Evolutionary conservation across 1,140 invertebrate species (phyloP).

Genomic region (Halesus radiatus): DNA sequence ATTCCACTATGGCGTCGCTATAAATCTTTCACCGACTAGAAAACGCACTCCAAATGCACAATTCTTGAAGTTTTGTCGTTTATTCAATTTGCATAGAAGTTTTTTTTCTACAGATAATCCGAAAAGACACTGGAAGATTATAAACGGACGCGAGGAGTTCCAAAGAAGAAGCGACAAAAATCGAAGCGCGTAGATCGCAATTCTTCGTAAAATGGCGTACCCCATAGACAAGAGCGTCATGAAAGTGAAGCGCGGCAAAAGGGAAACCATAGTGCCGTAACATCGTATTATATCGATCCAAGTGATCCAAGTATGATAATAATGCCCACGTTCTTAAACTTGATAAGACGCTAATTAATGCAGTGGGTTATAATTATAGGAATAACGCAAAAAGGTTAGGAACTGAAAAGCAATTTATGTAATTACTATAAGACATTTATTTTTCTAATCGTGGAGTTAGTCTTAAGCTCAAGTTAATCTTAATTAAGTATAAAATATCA

Average conservation of each 20-base stretch:
- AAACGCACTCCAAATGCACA: not conserved
- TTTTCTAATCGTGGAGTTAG: too few species aligned
- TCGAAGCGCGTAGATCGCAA: slow-evolving; percentile 33
- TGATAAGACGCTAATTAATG: too few species aligned
- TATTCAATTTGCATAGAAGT: slow-evolving; percentile 32
- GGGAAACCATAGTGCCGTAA: slow-evolving; percentile 10
- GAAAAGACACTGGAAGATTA: slow-evolving; percentile 28
- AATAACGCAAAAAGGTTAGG: too few species aligned
- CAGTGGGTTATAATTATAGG: too few species aligned
- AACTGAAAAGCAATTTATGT: too few species aligned
- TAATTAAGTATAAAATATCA: too few species aligned
- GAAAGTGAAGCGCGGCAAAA: slow-evolving; percentile 33
- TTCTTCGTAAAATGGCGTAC: slow-evolving; percentile 34
- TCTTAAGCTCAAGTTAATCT: too few species aligned
- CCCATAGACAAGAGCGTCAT: slow-evolving; percentile 35
- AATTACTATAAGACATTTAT: too few species aligned
- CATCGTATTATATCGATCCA: too few species aligned
- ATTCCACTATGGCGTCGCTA: slow-evolving; percentile 30
- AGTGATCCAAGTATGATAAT: too few species aligned
- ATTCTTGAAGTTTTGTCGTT: slow-evolving; percentile 1
- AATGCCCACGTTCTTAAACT: too few species aligned
- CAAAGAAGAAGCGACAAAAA: slow-evolving; percentile 40
- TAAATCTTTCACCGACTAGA: slow-evolving; percentile 7
- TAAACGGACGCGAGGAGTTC: slow-evolving; percentile 2
- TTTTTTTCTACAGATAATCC: slow-evolving; percentile 28